These are phyloP conservation scores for Temnopleurus reevesii DNA, from an alignment of 53 echinoderm and acorn worm genomes.

Conservation along the genomic window DNA sequence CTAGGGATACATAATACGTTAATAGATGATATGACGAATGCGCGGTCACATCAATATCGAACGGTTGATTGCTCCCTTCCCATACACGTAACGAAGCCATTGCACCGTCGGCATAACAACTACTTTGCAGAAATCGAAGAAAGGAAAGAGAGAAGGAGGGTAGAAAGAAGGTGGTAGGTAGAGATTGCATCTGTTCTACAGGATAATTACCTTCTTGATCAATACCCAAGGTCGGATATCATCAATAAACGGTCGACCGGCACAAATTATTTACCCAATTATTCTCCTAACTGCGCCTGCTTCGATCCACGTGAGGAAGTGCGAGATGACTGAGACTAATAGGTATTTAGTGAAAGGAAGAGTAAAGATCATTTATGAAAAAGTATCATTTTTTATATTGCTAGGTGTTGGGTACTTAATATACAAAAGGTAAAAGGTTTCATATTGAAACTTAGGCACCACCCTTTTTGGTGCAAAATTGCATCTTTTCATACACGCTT, in stretches of 20 bases:
- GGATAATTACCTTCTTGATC: constrained; percentile 40
- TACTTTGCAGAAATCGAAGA: constrained; percentile 30
- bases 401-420: too few species aligned
- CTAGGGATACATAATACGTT: neutral
- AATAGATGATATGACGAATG: neutral
- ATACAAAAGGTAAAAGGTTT: too few species aligned
- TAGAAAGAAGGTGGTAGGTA: neutral
- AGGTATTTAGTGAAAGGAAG: too few species aligned
- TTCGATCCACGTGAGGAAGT: neutral
- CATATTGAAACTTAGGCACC: too few species aligned
- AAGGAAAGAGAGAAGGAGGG: neutral
- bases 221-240: constrained; percentile 33
- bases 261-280: constrained; percentile 37
- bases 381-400: too few species aligned
- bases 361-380: too few species aligned
- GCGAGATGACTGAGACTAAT: too few species aligned
- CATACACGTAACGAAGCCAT: neutral
- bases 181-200: constrained; percentile 33
- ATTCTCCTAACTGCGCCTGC: constrained; percentile 21
- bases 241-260: constrained; percentile 31
- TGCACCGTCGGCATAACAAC: constrained; percentile 44
- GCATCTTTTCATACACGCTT: too few species aligned
- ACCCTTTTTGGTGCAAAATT: too few species aligned
- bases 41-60: constrained; percentile 35
- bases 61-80: neutral